A percentile compares a stretch with the other conserved stretches of the same genome.
Evolutionary conservation across 2,888 invertebrate species (phyloP).

Genomic region (Troides aeacus): DNA sequence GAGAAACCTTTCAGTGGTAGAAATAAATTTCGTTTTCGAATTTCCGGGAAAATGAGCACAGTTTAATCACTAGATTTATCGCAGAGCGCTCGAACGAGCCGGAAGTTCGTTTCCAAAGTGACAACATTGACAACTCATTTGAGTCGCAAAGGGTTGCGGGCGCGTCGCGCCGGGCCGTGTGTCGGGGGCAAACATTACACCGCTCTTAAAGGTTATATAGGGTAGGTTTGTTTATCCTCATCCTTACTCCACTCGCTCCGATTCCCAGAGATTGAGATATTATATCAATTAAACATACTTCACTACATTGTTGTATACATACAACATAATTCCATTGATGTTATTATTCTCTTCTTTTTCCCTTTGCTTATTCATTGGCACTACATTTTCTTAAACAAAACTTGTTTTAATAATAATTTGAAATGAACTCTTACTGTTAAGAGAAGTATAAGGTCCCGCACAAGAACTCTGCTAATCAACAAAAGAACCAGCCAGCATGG

Average conservation of each 20-base stretch:
- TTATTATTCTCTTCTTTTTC: too few relatives aligned
- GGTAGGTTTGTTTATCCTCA: not conserved
- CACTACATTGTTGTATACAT: not conserved
- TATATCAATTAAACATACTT: not conserved
- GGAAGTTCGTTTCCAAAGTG: conserved; percentile 9
- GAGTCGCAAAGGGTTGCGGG: conserved; percentile 9
- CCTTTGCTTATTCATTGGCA: too few relatives aligned
- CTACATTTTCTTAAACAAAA: too few relatives aligned
- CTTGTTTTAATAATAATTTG: too few relatives aligned
- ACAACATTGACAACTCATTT: conserved; percentile 20
- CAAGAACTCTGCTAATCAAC: too few relatives aligned
- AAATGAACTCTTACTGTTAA: too few relatives aligned
- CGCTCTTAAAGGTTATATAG: not conserved
- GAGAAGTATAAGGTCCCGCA: too few relatives aligned
- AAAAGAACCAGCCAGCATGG: too few relatives aligned
- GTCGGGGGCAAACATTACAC: conserved; percentile 5
- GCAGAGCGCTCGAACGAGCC: not conserved
- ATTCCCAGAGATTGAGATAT: not conserved
- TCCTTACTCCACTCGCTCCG: too few relatives aligned
- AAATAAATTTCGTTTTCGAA: too few relatives aligned
- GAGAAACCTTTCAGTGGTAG: too few relatives aligned
- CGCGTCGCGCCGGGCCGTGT: not conserved
- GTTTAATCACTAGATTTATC: conserved; percentile 1
- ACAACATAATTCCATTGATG: too few relatives aligned
- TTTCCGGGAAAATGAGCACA: not conserved